Base-by-base conservation (phyloP, 1,140 invertebrate genomes). In the Zaprionus nigranus region DNA sequence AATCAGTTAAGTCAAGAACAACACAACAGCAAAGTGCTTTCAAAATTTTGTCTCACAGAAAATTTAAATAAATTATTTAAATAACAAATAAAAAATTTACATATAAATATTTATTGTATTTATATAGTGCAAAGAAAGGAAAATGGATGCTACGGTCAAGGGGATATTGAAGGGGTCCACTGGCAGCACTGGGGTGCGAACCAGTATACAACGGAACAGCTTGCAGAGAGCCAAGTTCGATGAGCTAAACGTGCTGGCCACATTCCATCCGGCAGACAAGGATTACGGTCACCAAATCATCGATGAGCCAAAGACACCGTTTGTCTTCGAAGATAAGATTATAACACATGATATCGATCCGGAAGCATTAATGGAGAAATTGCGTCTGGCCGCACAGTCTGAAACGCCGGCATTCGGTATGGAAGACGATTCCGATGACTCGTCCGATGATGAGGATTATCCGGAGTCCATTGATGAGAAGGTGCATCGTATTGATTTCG, bases 251-350 rank as follows among this genome's bases (percentile, higher is more conserved):
- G 75, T 90, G n/a, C 7, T 90, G 70, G 73, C 43, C 26, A 90
- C 86, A 5, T 91, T 90, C 30, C 86, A 90, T 62, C 86, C 87
- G 3, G 38, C n/a, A 0, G 60, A 79, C 38, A 90, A 90, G 82
- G 98, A 99, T 94, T 99, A 99, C 93, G 99, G 99, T 5, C 98
- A 99, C 92, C 99, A 99, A 98, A 98, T 99, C 94, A 98, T 99
- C 57, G 97, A 99, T 82, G 98, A 99, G 93, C 98, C 98, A 26
- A 97, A 98, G 94, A 99, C 99, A 4, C 99, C 99, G 1, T 99
- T 96, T 91, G 78, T 90, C 0, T 82, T 73, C 22, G 96, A 96
- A 86, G 94, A 95, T 73, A n/a, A n/a, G 95, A 95, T 26, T 93
- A n/a, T 95, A 74, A 36, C 69, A 2, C 96, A 96, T 90, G 94